A percentile compares a stretch with the other conserved stretches of the same genome.
These are phyloP conservation scores for Saccostrea echinata DNA, from an alignment of 1,140 invertebrate genomes.

Conservation along the genomic window DNA sequence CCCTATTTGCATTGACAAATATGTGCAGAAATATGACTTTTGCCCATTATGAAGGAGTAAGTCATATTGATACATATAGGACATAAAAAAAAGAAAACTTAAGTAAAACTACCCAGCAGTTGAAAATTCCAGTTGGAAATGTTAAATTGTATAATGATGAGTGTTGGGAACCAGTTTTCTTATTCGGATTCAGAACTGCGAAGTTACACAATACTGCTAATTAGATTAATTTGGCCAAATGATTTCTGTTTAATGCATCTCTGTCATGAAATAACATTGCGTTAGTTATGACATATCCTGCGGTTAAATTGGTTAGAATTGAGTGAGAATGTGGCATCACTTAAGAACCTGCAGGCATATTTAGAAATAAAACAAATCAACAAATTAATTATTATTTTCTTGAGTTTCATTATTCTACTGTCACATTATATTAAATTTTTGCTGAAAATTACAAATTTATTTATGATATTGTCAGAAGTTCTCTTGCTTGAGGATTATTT, in stretches of 20 bases:
- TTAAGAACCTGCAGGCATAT: neutral
- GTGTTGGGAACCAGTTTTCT: neutral
- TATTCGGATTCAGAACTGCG: neutral
- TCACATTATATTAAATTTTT: neutral
- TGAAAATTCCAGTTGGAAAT: neutral
- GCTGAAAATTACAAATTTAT: neutral
- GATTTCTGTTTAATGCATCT: neutral
- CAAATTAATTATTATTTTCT: constrained; percentile 3
- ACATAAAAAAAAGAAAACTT: no score
- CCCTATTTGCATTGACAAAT: no score
- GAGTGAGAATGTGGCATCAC: neutral
- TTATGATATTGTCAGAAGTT: neutral
- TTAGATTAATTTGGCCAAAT: neutral
- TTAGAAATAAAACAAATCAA: neutral
- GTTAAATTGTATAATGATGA: neutral
- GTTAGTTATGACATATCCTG: neutral
- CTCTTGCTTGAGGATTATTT: neutral
- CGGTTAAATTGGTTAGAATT: neutral
- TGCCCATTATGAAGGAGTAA: no score
- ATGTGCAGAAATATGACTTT: no score
- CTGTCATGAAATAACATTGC: neutral
- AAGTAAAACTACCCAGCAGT: no score
- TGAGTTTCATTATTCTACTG: neutral
- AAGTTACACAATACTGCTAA: neutral
- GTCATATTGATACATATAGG: no score